Evolutionary conservation across 2,888 invertebrate genomes (phyloP).

Genomic region (Serripes groenlandicus): DNA sequence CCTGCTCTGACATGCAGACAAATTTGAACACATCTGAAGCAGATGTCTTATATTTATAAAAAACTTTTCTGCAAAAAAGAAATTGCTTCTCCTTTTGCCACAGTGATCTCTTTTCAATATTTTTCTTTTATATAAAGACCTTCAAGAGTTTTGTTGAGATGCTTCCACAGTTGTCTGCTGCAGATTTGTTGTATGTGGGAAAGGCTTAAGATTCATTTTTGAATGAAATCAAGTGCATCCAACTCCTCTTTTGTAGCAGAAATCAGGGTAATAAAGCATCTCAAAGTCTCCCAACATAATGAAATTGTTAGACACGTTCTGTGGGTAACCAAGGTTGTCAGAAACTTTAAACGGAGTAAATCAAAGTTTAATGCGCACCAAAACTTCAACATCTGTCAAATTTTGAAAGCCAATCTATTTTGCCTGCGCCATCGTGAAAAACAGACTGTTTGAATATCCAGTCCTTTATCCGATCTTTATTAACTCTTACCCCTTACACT

Average conservation of each 20-base stretch:
- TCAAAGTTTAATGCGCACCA: conserved; percentile 71
- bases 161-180: no score
- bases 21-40: no score
- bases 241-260: conserved; percentile 41
- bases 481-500: not conserved
- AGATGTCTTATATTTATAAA: no score
- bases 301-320: conserved; percentile 69
- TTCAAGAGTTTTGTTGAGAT: no score
- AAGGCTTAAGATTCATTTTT: conserved; percentile 2
- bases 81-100: no score
- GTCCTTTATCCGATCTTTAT: conserved; percentile 4
- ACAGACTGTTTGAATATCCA: conserved; percentile 9
- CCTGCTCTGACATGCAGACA: no score
- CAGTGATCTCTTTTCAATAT: no score
- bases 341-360: conserved; percentile 56
- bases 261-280: conserved; percentile 67
- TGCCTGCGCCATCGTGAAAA: conserved; percentile 3
- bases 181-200: no score
- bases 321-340: conserved; percentile 66
- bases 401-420: conserved; percentile 24
- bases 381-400: conserved; percentile 69
- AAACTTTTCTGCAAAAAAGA: no score
- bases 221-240: conserved; percentile 49
- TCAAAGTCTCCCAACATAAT: conserved; percentile 65
- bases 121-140: no score